Evolutionary conservation across 64 coral and sea anemone genomes (phyloP), one percentile per base, ranked within the genome.

Genomic region (Dendrophyllia cribrosa): DNA sequence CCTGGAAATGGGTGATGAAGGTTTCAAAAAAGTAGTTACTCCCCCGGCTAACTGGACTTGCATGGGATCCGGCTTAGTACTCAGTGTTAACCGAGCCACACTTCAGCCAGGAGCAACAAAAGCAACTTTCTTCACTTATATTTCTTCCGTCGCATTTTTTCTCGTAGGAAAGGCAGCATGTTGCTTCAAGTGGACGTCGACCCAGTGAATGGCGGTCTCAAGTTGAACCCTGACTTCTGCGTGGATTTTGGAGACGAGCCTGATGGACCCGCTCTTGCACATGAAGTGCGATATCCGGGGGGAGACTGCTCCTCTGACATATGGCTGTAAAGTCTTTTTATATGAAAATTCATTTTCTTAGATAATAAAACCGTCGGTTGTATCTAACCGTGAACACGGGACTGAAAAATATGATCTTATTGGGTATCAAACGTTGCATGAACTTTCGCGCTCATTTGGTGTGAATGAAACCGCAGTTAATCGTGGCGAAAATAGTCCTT

Each of bases 291-390:
- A 68, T 99, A 99, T 78, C 97, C 97, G 1, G 97, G 97, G 2
- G 97, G 97, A 69, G 97, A 94, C 55, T 99, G 97, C 62, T 96
- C 97, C 69, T 99, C 97, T 7, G 97, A 99, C 70, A 99, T 99
- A 48, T 99, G 97, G 97, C 75, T 97, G 9, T 93, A 85, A 72
- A 73, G 64, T 7, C 79, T 59, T 16, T 56, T 9, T 72, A 14
- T 43, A 4, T 7, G 6, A 6, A 68, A 68, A 24, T 7, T 20
- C 9, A 6, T 4, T 10, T 69, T 22, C 19, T 19, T 76, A 4
- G 43, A 76, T 2, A 1, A 50, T 0, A 26, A 0, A 12, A 72
- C 34, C 34, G 34, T 34, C 34, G 34, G 34, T 34, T 34, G 34
- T 34, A 34, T 34, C 34, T 34, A 34, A 34, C 0, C 34, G 2